phyloP scores from a whole-genome alignment of 2,888 invertebrate genomes.

The Himalopsyche kuldschensis region DNA sequence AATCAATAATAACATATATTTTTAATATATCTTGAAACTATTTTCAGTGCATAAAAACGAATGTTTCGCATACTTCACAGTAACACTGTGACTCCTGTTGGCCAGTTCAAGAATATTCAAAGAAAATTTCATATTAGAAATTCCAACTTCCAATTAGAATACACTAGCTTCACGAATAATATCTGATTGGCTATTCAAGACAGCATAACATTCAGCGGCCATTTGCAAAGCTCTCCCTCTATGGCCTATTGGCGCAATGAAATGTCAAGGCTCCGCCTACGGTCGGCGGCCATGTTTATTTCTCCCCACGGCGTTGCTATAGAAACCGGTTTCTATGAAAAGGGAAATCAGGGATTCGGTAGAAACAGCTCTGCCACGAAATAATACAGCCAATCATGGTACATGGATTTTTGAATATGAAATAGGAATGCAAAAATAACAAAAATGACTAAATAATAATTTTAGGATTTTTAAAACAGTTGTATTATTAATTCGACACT shows the following conservation, averaged over 20 bases:
- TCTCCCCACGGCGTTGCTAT: background rate
- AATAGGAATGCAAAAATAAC: too few species aligned
- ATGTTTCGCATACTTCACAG: background rate
- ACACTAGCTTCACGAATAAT: background rate
- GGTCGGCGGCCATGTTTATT: slow-evolving; percentile 2
- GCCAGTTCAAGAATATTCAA: background rate
- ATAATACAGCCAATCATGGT: too few species aligned
- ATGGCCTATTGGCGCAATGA: background rate
- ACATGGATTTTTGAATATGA: too few species aligned
- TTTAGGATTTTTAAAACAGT: too few species aligned
- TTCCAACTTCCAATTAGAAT: background rate
- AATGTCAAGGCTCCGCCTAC: slow-evolving; percentile 12
- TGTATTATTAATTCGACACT: too few species aligned
- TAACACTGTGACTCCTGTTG: background rate
- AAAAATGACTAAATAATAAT: too few species aligned
- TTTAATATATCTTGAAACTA: too few species aligned
- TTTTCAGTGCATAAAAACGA: too few species aligned
- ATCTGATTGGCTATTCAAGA: background rate
- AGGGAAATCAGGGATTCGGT: background rate
- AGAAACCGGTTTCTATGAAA: background rate
- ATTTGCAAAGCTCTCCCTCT: slow-evolving; percentile 13
- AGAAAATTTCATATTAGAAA: background rate
- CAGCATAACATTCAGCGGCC: background rate
- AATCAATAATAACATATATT: too few species aligned
- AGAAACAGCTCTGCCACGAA: too few species aligned